Conservation (phyloP, 2,888 invertebrate species). For the Eledone cirrhosa region DNA sequence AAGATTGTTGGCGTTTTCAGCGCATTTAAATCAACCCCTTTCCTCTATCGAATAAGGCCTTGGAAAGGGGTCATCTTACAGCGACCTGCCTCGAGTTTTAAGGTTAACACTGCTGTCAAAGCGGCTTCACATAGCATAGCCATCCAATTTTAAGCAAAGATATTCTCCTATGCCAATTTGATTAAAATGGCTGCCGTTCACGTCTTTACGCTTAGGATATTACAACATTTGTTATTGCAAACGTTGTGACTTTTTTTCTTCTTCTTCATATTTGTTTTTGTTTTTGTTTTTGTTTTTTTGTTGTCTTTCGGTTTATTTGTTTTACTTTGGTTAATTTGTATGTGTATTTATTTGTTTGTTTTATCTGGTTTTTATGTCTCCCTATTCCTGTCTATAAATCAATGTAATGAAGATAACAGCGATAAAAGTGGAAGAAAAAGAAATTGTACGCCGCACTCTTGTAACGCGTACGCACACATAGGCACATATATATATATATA, state of each 20-base stretch:
- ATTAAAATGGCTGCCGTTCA: conserved; percentile 25
- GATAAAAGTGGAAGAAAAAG: too few species aligned
- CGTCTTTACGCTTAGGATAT: conserved; percentile 7
- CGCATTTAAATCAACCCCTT: too few species aligned
- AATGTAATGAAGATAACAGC: too few species aligned
- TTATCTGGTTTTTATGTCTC: neutral
- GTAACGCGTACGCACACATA: too few species aligned
- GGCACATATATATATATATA: too few species aligned
- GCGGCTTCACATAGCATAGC: conserved; percentile 20
- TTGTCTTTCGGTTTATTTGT: too few species aligned
- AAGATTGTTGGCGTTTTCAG: too few species aligned
- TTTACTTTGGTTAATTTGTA: neutral
- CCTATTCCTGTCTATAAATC: neutral
- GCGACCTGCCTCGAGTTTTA: conserved; percentile 22
- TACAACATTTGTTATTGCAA: conserved; percentile 26
- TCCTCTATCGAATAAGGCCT: too few species aligned
- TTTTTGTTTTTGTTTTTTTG: too few species aligned
- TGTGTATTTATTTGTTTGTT: neutral
- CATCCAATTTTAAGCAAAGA: conserved; percentile 18
- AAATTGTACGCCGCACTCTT: too few species aligned
- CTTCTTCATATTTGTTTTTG: neutral
- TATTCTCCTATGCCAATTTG: conserved; percentile 15
- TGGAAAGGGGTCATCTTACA: conserved; percentile 11
- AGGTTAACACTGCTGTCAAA: conserved; percentile 23
- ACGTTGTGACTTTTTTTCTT: conserved; percentile 10